Base-by-base conservation (phyloP, 2,113 vertebrate species). In the Sinosuthora webbiana region DNA sequence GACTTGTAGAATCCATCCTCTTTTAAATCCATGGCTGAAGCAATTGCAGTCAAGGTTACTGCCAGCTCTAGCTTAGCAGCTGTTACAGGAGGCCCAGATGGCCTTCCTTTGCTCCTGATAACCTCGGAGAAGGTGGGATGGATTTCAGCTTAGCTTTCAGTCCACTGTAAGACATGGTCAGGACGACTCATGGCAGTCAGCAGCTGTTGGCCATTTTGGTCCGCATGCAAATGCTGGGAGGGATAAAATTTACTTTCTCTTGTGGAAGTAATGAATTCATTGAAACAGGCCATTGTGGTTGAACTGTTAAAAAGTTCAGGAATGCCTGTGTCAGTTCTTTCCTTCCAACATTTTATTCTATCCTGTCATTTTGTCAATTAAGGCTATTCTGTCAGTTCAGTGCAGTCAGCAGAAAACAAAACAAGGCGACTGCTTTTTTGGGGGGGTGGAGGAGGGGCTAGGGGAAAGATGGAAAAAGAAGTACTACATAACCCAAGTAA, bases 361-460 rank as follows among this genome's bases (percentile, higher is more conserved):
- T 93, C 88, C 94, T 92, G 76, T 95, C 90, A 96, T 97, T 96
- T 96, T 67, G 73, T 95, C 88, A 97, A 94, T 95, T 92, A 95
- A 90, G 60, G 49, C n/a, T 95, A 71, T 87, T 92, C 68, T 93
- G 88, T 56, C 83, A 83, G 50, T 83, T 77, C 74, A 70, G n/a
- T 81, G 31, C 52, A 70, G 90, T 95, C 93, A 95, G 94, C 95
- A 94, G 64, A 96, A 96, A 83, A 80, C 71, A 83, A 90, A 96
- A 63, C 15, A 64, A 53, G 27, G 39, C 67, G 3, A 41, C 12
- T 65, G 67, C 10, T 31, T 52, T 35, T 28, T 31, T 41, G 4
- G 5, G 5, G 30, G 8, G 4, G 14, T 13, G 28, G 45, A 31
- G 37, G 22, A 20, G 6, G 22, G 9, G 30, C 47, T 57, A 44